Percentiles rank a stretch among this genome's conserved stretches.
Conservation (phyloP, 1,140 invertebrate species). For the Nixonia krombeini region DNA sequence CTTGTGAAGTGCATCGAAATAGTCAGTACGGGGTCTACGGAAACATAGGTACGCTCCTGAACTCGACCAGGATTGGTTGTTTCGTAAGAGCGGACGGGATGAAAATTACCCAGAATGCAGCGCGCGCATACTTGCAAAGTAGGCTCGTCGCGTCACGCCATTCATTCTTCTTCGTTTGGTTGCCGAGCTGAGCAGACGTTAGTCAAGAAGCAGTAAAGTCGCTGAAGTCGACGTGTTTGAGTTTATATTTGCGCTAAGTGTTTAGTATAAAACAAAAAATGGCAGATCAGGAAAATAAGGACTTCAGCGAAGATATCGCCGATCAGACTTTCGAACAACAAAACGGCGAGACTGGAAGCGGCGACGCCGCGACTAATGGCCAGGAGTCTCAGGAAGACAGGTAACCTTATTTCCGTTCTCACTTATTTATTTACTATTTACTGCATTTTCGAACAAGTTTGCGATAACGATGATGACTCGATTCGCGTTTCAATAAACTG, state of each 20-base stretch:
- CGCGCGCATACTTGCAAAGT: neutral
- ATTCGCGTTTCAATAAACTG: slow-evolving; percentile 4
- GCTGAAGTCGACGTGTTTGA: neutral
- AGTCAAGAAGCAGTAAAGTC: neutral
- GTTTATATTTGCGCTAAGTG: neutral
- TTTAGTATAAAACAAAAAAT: slow-evolving; percentile 36
- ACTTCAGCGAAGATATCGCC: slow-evolving; percentile 69
- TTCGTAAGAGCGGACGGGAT: neutral
- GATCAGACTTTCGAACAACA: slow-evolving; percentile 69
- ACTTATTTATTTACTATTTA: neutral
- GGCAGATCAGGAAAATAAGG: slow-evolving; percentile 69
- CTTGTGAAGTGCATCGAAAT: no score
- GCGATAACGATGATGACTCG: slow-evolving; percentile 13
- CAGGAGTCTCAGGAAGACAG: slow-evolving; percentile 69
- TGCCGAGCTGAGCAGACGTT: slow-evolving; percentile 16
- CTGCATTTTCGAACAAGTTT: neutral
- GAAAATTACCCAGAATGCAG: neutral
- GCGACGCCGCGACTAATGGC: slow-evolving; percentile 64
- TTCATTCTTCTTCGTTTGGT: slow-evolving; percentile 22
- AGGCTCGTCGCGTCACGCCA: neutral
- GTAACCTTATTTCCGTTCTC: slow-evolving; percentile 51
- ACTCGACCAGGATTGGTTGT: neutral
- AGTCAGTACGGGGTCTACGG: no score
- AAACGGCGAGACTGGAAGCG: slow-evolving; percentile 67
- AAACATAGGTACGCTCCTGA: neutral